Percentiles rank a stretch among this genome's conserved stretches.
Evolutionary conservation across 92 coral and sea anemone species (phyloP).

Genomic region (Epizoanthus rinbou): DNA sequence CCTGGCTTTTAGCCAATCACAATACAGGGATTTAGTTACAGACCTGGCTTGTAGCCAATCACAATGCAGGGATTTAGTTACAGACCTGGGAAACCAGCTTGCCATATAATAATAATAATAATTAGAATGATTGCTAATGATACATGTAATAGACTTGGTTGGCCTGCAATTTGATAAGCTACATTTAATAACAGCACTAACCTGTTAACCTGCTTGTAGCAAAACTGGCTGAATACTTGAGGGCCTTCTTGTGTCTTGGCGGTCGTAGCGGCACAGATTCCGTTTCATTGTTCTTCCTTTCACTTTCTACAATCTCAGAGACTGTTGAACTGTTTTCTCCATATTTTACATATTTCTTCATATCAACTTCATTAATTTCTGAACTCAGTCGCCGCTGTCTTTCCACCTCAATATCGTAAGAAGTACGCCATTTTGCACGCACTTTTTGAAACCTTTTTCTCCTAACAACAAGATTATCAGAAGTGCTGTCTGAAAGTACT

Average conservation of each 20-base stretch:
- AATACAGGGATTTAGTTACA: no score
- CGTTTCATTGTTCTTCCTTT: slow-evolving; percentile 8
- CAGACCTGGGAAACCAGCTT: no score
- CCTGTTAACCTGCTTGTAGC: slow-evolving; percentile 36
- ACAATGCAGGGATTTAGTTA: no score
- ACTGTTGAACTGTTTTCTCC: not conserved
- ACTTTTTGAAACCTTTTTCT: slow-evolving; percentile 24
- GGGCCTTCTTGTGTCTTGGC: slow-evolving; percentile 48
- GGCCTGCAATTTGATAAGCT: no score
- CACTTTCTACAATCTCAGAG: not conserved
- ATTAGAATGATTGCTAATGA: no score
- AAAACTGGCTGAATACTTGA: slow-evolving; percentile 53
- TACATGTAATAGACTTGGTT: no score
- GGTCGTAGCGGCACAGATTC: slow-evolving; percentile 56
- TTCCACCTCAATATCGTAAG: slow-evolving; percentile 34
- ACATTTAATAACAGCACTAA: not conserved
- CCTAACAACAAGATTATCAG: not conserved
- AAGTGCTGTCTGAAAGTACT: not conserved
- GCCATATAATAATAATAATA: no score
- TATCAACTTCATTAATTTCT: not conserved
- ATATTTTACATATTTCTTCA: not conserved
- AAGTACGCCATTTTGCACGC: slow-evolving; percentile 21
- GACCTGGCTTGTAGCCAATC: no score
- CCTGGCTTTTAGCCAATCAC: no score
- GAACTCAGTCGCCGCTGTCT: slow-evolving; percentile 20